Conservation (phyloP, 1,140 invertebrate species). For the Oreohelix idahoensis region DNA sequence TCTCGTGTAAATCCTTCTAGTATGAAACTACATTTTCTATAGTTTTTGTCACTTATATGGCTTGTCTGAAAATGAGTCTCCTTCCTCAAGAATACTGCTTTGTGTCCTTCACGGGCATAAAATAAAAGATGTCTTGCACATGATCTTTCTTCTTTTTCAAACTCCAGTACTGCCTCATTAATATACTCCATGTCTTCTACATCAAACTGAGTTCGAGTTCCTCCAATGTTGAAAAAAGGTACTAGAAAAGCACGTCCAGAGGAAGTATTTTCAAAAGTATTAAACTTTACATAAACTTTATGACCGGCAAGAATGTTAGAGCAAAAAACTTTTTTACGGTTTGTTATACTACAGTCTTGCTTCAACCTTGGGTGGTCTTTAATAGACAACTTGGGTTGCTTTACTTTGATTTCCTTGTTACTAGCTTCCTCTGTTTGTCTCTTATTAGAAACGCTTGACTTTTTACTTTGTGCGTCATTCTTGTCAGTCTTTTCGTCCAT, state of each 20-base stretch:
- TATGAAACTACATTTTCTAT: slow-evolving; percentile 27
- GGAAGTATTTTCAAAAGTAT: slow-evolving; percentile 18
- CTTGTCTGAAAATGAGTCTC: slow-evolving; percentile 1
- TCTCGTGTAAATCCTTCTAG: slow-evolving; percentile 21
- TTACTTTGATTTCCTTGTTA: background rate
- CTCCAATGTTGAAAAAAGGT: slow-evolving; percentile 39
- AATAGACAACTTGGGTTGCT: slow-evolving; percentile 7
- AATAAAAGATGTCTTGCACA: slow-evolving; percentile 35
- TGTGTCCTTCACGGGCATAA: slow-evolving; percentile 22
- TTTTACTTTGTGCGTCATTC: background rate
- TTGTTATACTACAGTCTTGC: slow-evolving; percentile 28
- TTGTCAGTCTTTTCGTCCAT: background rate
- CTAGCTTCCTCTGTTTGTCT: background rate
- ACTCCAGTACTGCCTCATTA: slow-evolving; percentile 28
- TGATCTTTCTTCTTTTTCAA: slow-evolving; percentile 32
- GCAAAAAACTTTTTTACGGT: background rate
- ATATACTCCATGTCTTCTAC: slow-evolving; percentile 37
- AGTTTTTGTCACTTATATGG: slow-evolving; percentile 27
- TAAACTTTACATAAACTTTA: slow-evolving; percentile 38
- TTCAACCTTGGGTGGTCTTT: slow-evolving; percentile 32
- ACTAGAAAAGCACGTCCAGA: slow-evolving; percentile 18
- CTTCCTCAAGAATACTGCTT: slow-evolving; percentile 33
- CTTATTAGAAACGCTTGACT: background rate
- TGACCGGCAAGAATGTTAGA: slow-evolving; percentile 36
- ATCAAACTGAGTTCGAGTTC: slow-evolving; percentile 34